phyloP scores from a whole-genome alignment of 2,888 invertebrate species.

The Ischnus inquisitorius region DNA sequence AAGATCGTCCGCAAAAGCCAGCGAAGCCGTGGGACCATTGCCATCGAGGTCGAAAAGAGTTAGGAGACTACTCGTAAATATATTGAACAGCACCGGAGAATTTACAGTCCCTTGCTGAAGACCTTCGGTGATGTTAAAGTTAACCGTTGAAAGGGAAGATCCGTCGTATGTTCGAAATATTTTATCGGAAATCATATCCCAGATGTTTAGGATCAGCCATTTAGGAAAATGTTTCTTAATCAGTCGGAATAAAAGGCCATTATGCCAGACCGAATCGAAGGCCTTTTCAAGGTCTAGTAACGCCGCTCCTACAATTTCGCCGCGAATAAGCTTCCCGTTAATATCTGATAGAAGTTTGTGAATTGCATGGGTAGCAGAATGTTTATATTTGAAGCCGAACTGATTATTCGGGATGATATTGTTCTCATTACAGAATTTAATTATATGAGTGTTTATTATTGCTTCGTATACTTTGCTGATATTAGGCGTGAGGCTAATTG shows the following conservation, averaged over 20 bases:
- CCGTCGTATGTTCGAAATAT: neutral
- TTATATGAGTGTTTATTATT: neutral
- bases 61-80: constrained; percentile 51
- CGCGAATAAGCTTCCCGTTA: neutral
- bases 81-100: constrained; percentile 43
- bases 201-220: neutral
- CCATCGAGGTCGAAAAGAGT: constrained; percentile 57
- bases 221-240: neutral
- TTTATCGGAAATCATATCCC: neutral
- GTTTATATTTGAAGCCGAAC: neutral
- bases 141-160: neutral
- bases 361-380: neutral
- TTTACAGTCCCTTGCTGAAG: neutral
- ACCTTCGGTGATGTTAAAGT: neutral
- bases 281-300: constrained; percentile 65
- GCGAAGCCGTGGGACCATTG: neutral
- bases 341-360: neutral
- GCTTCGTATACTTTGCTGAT: constrained; percentile 32
- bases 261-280: constrained; percentile 44
- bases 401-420: constrained; percentile 13
- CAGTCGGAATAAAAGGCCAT: constrained; percentile 66
- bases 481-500: constrained; percentile 9
- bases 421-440: neutral
- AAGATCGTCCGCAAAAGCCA: neutral
- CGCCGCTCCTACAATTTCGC: constrained; percentile 41